Evolutionary conservation across 23 tunicate genomes (phyloP), one percentile per base, ranked within the genome.

Genomic region (Oikopleura dioica): DNA sequence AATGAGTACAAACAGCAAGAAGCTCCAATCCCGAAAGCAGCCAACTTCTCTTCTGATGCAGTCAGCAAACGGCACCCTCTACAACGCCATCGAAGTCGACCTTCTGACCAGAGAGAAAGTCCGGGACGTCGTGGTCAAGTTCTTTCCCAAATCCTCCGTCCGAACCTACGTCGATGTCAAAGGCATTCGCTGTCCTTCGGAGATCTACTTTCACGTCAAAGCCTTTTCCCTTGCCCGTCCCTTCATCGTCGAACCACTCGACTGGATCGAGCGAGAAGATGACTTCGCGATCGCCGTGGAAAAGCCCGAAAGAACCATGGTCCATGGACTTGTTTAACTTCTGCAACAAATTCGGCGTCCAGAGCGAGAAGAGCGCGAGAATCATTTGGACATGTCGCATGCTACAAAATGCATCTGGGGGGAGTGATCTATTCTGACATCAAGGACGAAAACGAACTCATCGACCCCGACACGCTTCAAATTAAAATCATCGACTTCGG

Each of bases 401-500:
- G 2, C 5, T 5, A 63, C 33, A 24, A 31, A 63, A 23, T 63
- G 16, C 72, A 63, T 21, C 30, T 2, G 2, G 72, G 72, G 33
- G 33, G 33, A 24, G 33, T 63, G 16, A 12, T 23, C 26, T 31
- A 63, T 63, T 16, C 32, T 2, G 72, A 63, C 26, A 63, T 63
- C 30, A 63, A 63, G 26, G 72, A 63, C 26, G 72, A 63, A 63
- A 63, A 63, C 26, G 26, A 12, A 2, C 72, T 63, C 32, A 63
- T 63, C 33, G 33, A 63, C 72, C 72, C 72, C 72, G 16, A 2
- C 5, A 63, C 72, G 4, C 72, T 63, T 63, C 29, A 63, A 63
- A 63, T 63, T 2, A 63, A 63, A 63, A 21, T 63, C 30, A 63
- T 63, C 29, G 72, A 63, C 26, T 63, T 63, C 26, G 72, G 72